A percentile compares a stretch with the other conserved stretches of the same genome.
These are phyloP conservation scores for Eurois occulta DNA, from an alignment of 2,888 invertebrate genomes.

Conservation along the genomic window DNA sequence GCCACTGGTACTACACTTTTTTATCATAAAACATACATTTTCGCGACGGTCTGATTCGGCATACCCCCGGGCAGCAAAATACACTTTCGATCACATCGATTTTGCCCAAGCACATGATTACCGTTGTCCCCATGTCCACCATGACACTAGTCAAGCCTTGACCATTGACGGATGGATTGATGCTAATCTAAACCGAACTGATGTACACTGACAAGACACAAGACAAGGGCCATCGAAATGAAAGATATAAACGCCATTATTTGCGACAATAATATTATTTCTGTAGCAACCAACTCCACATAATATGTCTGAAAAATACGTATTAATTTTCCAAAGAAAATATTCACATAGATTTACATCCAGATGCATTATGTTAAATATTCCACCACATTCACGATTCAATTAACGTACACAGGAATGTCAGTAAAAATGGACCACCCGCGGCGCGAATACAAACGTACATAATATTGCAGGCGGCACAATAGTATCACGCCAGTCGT, in stretches of 20 bases:
- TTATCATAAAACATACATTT: background rate
- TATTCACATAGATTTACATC: constrained; percentile 29
- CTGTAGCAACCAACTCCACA: background rate
- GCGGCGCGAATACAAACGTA: constrained; percentile 62
- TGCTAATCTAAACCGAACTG: background rate
- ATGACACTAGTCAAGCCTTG: background rate
- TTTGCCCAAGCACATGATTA: background rate
- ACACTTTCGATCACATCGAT: background rate
- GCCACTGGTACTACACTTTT: too few relatives aligned
- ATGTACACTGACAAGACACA: background rate
- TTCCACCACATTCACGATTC: constrained; percentile 48
- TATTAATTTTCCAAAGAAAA: constrained; percentile 37
- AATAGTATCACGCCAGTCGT: constrained; percentile 73
- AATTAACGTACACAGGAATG: constrained; percentile 61
- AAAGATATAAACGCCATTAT: background rate
- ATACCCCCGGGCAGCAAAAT: background rate
- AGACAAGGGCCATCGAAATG: background rate
- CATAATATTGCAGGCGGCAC: constrained; percentile 68
- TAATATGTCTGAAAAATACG: background rate
- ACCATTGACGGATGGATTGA: background rate
- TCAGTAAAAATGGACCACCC: constrained; percentile 69
- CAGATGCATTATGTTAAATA: constrained; percentile 53
- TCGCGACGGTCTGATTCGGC: background rate
- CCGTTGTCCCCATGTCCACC: background rate
- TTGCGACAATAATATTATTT: background rate